Conservation (phyloP, 2,888 invertebrate species). For the Galeruca laticollis region DNA sequence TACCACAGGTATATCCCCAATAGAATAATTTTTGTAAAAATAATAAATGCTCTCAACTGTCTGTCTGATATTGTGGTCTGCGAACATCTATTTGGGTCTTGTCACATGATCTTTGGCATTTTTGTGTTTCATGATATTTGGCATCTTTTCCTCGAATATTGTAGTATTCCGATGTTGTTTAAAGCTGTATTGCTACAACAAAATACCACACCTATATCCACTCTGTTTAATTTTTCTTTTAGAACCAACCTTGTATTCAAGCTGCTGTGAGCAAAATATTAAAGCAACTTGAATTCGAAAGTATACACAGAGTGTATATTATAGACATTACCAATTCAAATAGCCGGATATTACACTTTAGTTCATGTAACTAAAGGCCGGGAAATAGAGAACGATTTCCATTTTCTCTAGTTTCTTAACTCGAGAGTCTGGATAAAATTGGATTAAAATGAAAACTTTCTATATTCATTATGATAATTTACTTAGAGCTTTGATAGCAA, state of each 20-base stretch:
- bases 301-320: background rate
- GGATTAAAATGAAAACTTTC: background rate
- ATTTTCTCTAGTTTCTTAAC: background rate
- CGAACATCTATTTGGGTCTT: too few species aligned
- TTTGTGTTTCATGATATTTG: too few species aligned
- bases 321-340: constrained; percentile 16
- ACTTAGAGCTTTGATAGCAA: background rate
- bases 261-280: constrained; percentile 2
- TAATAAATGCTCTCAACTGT: too few species aligned
- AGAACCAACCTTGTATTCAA: background rate
- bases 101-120: too few species aligned
- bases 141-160: too few species aligned
- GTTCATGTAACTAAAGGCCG: constrained; percentile 3
- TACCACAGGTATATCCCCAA: too few species aligned
- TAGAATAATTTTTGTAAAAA: too few species aligned
- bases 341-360: constrained; percentile 9
- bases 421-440: background rate
- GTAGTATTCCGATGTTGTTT: too few species aligned
- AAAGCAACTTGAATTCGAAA: constrained; percentile 24
- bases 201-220: too few species aligned
- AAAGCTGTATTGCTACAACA: too few species aligned
- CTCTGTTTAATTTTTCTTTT: too few species aligned
- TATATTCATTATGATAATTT: background rate
- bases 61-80: too few species aligned
- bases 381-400: background rate